phyloP scores from a whole-genome alignment of 2,797 vertebrate species.

The Neostethus bicornis region DNA sequence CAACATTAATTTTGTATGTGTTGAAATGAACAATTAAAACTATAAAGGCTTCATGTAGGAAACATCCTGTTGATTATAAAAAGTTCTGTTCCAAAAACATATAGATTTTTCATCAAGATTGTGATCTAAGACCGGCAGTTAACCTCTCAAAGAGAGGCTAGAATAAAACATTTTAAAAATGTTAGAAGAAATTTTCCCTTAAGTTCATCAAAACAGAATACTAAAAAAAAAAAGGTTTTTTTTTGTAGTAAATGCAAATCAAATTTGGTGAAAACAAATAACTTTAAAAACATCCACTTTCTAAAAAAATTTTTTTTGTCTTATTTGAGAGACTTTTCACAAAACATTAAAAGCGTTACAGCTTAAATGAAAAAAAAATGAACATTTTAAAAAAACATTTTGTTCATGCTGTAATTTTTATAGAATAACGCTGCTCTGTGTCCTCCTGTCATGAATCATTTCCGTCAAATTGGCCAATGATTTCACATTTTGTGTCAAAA shows the following conservation, averaged over 20 bases:
- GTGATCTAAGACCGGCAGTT: not conserved
- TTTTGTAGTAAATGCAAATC: not conserved
- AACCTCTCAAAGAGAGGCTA: not conserved
- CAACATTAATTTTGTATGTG: not conserved
- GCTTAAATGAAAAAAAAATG: too few species aligned
- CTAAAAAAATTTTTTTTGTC: too few species aligned
- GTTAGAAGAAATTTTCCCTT: not conserved
- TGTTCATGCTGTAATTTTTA: too few species aligned
- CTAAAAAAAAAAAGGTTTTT: too few species aligned
- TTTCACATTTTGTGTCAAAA: too few species aligned
- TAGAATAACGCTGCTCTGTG: too few species aligned
- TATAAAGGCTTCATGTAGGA: not conserved
- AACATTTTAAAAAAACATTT: too few species aligned
- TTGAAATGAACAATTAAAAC: not conserved
- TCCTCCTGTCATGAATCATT: too few species aligned
- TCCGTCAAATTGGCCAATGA: too few species aligned
- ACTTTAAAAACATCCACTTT: not conserved
- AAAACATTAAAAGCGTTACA: too few species aligned
- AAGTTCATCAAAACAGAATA: not conserved
- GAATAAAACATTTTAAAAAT: conserved; percentile 2
- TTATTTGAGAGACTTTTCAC: too few species aligned
- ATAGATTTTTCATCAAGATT: conserved; percentile 6
- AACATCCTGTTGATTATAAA: conserved; percentile 7
- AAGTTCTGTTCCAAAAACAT: not conserved
- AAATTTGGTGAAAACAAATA: not conserved